phyloP scores from a whole-genome alignment of 2,888 invertebrate species.

The Ichneumoninae sp. region DNA sequence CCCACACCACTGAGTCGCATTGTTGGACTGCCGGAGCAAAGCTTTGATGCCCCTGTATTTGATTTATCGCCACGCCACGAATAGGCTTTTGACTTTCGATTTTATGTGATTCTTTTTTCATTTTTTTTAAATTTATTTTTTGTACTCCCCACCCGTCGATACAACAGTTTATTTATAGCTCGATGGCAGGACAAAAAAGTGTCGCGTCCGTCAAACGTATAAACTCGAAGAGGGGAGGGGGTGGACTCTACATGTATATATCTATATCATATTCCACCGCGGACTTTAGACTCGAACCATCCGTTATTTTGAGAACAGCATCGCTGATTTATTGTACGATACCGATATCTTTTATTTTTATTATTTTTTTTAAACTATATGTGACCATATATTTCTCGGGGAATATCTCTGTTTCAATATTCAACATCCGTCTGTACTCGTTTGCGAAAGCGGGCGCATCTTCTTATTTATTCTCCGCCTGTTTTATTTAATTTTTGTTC shows the following conservation, averaged over 20 bases:
- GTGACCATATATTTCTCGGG: slow-evolving; percentile 5
- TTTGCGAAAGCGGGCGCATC: not conserved
- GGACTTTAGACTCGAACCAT: slow-evolving; percentile 40
- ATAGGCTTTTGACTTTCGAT: slow-evolving; percentile 58
- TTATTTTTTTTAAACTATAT: not conserved
- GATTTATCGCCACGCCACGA: slow-evolving; percentile 63
- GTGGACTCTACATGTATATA: not conserved
- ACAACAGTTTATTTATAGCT: slow-evolving; percentile 64
- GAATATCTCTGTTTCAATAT: slow-evolving; percentile 20
- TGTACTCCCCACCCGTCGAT: slow-evolving; percentile 24
- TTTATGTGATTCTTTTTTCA: slow-evolving; percentile 55
- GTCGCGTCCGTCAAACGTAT: slow-evolving; percentile 58
- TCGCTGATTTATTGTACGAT: slow-evolving; percentile 61
- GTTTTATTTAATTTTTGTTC: slow-evolving; percentile 9
- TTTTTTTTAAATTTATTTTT: slow-evolving; percentile 52
- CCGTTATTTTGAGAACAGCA: slow-evolving; percentile 51
- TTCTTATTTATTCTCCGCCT: not conserved
- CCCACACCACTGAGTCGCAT: slow-evolving; percentile 38
- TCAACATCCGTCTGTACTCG: slow-evolving; percentile 3
- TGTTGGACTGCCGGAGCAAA: slow-evolving; percentile 43
- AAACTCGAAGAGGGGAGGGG: slow-evolving; percentile 55
- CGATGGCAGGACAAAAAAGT: slow-evolving; percentile 52
- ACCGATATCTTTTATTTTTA: slow-evolving; percentile 40
- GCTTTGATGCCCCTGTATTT: slow-evolving; percentile 60
- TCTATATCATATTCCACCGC: slow-evolving; percentile 45